Conservation (phyloP, 1,140 invertebrate species). For the Hyles vespertilio region DNA sequence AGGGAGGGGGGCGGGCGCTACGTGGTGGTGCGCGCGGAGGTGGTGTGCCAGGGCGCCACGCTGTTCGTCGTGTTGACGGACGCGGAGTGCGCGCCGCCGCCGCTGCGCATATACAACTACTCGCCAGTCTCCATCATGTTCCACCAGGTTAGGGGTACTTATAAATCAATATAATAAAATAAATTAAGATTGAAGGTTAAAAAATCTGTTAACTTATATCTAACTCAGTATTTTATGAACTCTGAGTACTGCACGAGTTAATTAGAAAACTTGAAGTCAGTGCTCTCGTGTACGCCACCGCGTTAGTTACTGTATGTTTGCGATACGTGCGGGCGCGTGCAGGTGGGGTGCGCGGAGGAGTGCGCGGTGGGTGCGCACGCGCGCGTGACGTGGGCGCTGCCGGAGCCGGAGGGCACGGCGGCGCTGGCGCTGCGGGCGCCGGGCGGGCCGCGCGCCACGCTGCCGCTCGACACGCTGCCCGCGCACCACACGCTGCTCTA, state of each 20-base stretch:
- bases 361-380: conserved; percentile 85
- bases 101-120: conserved; percentile 95
- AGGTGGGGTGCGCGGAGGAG: conserved; percentile 77
- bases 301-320: too few species aligned
- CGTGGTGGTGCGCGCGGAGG: conserved; percentile 92
- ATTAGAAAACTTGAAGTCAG: too few species aligned
- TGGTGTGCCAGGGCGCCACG: conserved; percentile 92
- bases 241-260: too few species aligned
- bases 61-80: conserved; percentile 95
- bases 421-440: conserved; percentile 88
- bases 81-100: conserved; percentile 94
- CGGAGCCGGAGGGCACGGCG: conserved; percentile 87
- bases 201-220: too few species aligned
- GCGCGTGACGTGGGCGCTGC: conserved; percentile 92
- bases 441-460: conserved; percentile 88
- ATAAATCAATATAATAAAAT: too few species aligned
- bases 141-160: conserved; percentile 80
- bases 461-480: conserved; percentile 87
- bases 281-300: too few species aligned
- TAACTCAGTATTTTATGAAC: too few species aligned
- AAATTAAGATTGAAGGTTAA: too few species aligned
- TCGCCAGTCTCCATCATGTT: conserved; percentile 92
- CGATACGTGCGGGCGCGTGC: conserved; percentile 4
- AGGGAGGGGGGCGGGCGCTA: conserved; percentile 83
- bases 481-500: conserved; percentile 86